Evolutionary conservation across 2,888 invertebrate genomes (phyloP).

Genomic region (Erebia ligea): DNA sequence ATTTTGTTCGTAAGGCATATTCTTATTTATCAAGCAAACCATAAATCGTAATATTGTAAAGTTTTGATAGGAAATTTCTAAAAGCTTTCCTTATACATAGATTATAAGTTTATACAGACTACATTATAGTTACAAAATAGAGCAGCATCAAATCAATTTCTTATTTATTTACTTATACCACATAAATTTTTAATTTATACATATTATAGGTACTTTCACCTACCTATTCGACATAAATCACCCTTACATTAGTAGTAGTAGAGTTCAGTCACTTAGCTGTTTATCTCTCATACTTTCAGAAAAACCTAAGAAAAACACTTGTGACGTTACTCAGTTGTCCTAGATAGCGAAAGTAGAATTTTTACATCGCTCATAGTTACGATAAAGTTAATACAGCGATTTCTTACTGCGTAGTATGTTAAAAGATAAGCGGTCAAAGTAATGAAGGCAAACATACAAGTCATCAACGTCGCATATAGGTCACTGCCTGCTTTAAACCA

Average conservation of each 20-base stretch:
- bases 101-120: too few relatives aligned
- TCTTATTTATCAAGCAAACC: too few relatives aligned
- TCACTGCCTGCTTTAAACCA: slow-evolving; percentile 30
- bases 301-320: neutral
- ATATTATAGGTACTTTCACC: too few relatives aligned
- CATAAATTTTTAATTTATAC: too few relatives aligned
- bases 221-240: neutral
- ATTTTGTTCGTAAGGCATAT: too few relatives aligned
- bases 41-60: too few relatives aligned
- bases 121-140: too few relatives aligned
- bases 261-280: neutral
- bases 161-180: too few relatives aligned
- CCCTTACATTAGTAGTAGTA: neutral
- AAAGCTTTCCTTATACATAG: too few relatives aligned
- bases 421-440: slow-evolving; percentile 71
- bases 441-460: slow-evolving; percentile 54
- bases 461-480: slow-evolving; percentile 44
- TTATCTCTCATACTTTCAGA: neutral
- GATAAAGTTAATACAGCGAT: slow-evolving; percentile 25
- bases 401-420: slow-evolving; percentile 65
- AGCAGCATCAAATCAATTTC: too few relatives aligned
- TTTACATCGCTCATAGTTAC: slow-evolving; percentile 24
- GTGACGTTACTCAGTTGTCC: neutral
- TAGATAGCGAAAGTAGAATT: slow-evolving; percentile 8
- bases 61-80: too few relatives aligned